Percentiles rank a stretch among this genome's conserved stretches.
Evolutionary conservation across 2,797 vertebrate genomes (phyloP).

Genomic region (Pachyuromys duprasi): DNA sequence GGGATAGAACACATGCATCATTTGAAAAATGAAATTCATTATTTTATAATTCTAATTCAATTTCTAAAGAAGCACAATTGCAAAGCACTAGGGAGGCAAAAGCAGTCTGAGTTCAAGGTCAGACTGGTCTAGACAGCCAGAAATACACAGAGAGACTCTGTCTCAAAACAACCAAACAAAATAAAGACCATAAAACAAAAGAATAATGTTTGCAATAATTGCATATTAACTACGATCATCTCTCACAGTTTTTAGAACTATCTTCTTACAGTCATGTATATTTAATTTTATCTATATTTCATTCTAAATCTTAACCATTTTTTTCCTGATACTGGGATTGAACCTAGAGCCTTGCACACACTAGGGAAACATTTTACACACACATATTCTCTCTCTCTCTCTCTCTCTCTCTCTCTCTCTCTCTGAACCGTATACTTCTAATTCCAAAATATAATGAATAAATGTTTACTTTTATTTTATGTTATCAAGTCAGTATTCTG

Average conservation of each 20-base stretch:
- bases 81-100: not conserved
- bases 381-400: not conserved
- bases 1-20: not conserved
- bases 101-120: not conserved
- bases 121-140: not conserved
- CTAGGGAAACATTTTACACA: not conserved
- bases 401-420: no score
- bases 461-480: not conserved
- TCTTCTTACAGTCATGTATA: not conserved
- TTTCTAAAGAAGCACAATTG: not conserved
- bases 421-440: not conserved
- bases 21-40: not conserved
- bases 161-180: not conserved
- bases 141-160: not conserved
- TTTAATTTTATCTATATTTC: conserved; percentile 52
- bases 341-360: not conserved
- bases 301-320: conserved; percentile 3
- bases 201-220: not conserved
- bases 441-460: not conserved
- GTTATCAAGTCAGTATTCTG: not conserved
- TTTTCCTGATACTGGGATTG: not conserved
- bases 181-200: not conserved
- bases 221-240: not conserved
- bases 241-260: not conserved
- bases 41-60: conserved; percentile 11